Base-by-base conservation (phyloP, 2,888 invertebrate genomes). In the Spisula solida region DNA sequence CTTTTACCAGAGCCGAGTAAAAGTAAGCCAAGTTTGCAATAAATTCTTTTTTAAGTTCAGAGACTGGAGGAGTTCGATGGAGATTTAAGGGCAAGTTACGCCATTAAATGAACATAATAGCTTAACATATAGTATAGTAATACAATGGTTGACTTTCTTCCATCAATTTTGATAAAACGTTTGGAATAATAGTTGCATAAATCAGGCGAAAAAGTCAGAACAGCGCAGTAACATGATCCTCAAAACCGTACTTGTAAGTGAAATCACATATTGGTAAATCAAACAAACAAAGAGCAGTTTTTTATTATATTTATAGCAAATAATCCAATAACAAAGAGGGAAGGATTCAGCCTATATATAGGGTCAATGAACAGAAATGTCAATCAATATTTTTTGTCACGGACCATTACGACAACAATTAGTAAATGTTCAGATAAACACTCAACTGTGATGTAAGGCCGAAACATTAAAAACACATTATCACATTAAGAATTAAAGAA, bases 311-410 rank as follows among this genome's bases (percentile, higher is more conserved):
- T 75, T 75, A 75, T 75, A 75, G 75, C 31, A 75, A 75, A 31
- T 34, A 75, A 80, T 80, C 51, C 25, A n/a, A 2, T 20, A 25
- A 48, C 80, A 51, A 51, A 80, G 48, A n/a, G 47, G 25, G 10
- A 51, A 48, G 2, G 48, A 80, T 48, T 80, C 80, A 51, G 47
- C 8, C 31, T 16, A 25, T 78, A 20, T 41, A 41, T 2, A 20
- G 10, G 6, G 47, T 48, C 25, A 80, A 80, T 20, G 25, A 80
- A 48, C n/a, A 75, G 83, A 41, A 70, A 75, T 75, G 83, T 83
- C 83, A 83, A 83, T 83, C 83, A 83, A 83, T 83, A 83, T 75
- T 18, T 83, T 83, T 83, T 41, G 83, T 51, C 60, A 83, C 51
- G 60, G 41, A 14, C 31, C 83, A 83, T 83, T 83, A 83, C 75